Base-by-base conservation (phyloP, 2,797 vertebrate species). In the Oreochromis mossambicus region DNA sequence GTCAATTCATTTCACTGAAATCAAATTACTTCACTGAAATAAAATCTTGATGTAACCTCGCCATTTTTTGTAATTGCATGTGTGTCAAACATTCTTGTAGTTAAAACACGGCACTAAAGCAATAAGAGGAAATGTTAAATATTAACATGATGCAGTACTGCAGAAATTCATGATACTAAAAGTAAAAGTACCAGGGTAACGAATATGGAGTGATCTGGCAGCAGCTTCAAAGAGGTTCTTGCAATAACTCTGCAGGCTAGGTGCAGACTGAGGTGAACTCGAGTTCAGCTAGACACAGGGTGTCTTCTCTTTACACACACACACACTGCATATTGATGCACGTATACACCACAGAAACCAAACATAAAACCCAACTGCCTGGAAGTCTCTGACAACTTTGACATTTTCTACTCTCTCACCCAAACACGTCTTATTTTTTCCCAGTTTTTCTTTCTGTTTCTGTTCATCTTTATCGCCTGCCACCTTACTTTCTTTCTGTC, bases 161-260 rank as follows among this genome's bases (percentile, higher is more conserved):
- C 26, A 48, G 29, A 81, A 34, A 58, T 81, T 78, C 19, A 26
- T 8, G 4, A 12, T 14, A 12, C 17, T 54, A 14, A 77, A 70
- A 73, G 24, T 48, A 29, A 55, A 81, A 34, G 14, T 14, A 46
- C 14, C 38, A n/a, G 0, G 2, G 5, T 15, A 78, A 52, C 41
- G 8, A 61, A 38, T 78, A 32, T 15, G 38, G 19, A 68, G 46
- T 9, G 1, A 89, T 81, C 84, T 83, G 78, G 70, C 88, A 86
- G 58, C 82, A 80, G 83, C 82, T 85, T 92, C 81, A 87, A 88
- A 90, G 85, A 87, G 85, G 52, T 88, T 85, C 89, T 88, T 61
- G 80, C 76, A 85, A 76, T 5, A 3, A 75, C 90, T 88, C 84
- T 41, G 81, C 87, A 73, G 87, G 88, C 19, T 63, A 2, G 90